Base-by-base conservation (phyloP, 2,797 vertebrate species). In the Sebastes oblongus region DNA sequence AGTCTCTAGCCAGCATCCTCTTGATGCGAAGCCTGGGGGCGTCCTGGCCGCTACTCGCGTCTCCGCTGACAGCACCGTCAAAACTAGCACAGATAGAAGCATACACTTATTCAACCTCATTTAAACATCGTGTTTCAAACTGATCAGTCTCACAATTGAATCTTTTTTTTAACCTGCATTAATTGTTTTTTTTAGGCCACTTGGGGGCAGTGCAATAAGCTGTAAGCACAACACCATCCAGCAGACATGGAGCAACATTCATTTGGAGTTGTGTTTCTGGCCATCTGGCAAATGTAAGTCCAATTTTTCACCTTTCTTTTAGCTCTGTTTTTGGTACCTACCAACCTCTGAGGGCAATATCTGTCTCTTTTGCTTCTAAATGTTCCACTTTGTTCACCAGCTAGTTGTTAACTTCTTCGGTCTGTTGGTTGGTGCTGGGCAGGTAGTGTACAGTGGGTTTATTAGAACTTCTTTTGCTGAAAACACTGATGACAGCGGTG, bases 1-100 rank as follows among this genome's bases (percentile, higher is more conserved):
- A 93, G 80, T 96, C 94, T 86, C 95, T 94, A 60, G 97, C 96
- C 84, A 98, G 91, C 97, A 98, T 99, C 90, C 98, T 97, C 82
- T 94, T 96, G 39, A 92, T 91, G 65, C 97, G 96, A 1, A 75
- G 84, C 79, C 82, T 88, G 25, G 92, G 77, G n/a, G 77, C 10
- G n/a, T 84, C 83, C 16, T 80, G 87, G 52, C 84, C 55, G 54
- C 61, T 67, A 20, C 87, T 69, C 56, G 30, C 52, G 27, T 91
- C 89, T 66, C 80, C 84, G 18, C 81, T 88, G 56, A 76, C 58
- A 14, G 50, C 72, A 9, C 32, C 78, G 4, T 67, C 84, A 39
- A 79, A 84, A 66, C 89, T 93, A 36, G 13, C 52, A 62, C 60
- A 84, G 29, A 50, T 6, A 56, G 22, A 67, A 80, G 39, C 42